Evolutionary conservation across 2,888 invertebrate genomes (phyloP), one percentile per base, ranked within the genome.

Genomic region (Acleris laterana): DNA sequence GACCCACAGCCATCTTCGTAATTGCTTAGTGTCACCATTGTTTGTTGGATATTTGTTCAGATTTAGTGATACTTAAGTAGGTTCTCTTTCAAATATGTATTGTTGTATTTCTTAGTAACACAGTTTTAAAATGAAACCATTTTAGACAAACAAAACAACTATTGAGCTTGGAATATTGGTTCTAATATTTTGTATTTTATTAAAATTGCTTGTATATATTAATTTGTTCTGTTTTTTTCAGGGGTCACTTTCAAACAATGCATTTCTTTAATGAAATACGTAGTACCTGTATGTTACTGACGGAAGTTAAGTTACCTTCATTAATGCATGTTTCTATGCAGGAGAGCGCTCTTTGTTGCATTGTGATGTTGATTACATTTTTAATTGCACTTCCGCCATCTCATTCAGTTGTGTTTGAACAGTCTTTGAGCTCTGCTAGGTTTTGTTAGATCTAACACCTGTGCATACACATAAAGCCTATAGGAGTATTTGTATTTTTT

Each of bases 321-420:
- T 53, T 6, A n/a, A 16, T 38, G n/a, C 7, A 28, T 16, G 44
- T 52, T 52, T 25, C n/a, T 25, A 28, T 28, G 46, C 44, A 46
- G 28, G 22, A 51, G 38, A 44, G 28, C 17, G 20, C n/a, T 17
- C 53, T 62, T 62, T 62, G 32, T 38, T 20, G 55, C 55, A 48
- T 55, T 55, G 53, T 55, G 62, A 46, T 20, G 48, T 25, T 55
- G 55, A 55, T 62, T 62, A 49, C 22, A 55, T 55, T 62, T 62
- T 62, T 62, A 62, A 62, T 62, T 55, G n/a, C 38, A 60, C 48
- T 55, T 62, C 53, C 62, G 62, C 48, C 5, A 48, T 28, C 32
- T 28, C 17, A 46, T 16, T 46, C 46, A 16, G n/a, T 38, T n/a
- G n/a, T 46, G 46, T 46, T 46, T 7, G 17, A n/a, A 46, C n/a